Percentiles rank a stretch among this genome's conserved stretches.
Evolutionary conservation across 2,113 vertebrate genomes (phyloP).

Genomic region (Columba janthina): DNA sequence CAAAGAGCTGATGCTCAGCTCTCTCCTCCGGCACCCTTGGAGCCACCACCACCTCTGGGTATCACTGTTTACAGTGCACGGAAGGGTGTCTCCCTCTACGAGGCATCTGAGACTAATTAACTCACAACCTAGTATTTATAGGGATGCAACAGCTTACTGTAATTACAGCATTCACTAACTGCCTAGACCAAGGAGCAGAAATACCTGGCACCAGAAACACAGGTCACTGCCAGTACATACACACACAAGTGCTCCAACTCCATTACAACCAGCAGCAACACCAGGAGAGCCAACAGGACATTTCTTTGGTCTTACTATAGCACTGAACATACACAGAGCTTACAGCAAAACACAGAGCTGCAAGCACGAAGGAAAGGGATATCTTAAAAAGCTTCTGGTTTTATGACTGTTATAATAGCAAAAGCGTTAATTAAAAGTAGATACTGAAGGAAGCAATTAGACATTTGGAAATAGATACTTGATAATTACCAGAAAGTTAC

Average conservation of each 20-base stretch:
- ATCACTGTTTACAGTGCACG: neutral
- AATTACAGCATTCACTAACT: constrained; percentile 28
- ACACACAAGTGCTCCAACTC: neutral
- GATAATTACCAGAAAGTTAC: neutral
- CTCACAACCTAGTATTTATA: constrained; percentile 1
- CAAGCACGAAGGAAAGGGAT: neutral
- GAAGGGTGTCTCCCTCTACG: neutral
- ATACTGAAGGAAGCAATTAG: neutral
- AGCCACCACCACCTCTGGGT: neutral
- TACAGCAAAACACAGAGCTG: neutral
- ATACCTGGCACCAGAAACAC: neutral
- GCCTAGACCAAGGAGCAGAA: neutral
- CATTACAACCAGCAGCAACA: neutral
- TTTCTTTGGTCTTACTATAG: neutral
- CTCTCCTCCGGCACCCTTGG: neutral
- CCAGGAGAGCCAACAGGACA: neutral
- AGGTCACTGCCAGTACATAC: neutral
- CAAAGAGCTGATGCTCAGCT: neutral
- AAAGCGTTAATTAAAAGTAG: neutral
- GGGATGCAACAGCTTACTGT: constrained; percentile 5
- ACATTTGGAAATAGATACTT: neutral
- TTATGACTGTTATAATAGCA: neutral
- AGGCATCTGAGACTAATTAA: constrained; percentile 24
- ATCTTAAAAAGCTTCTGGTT: neutral
- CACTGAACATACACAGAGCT: neutral